Evolutionary conservation across 2,113 vertebrate genomes (phyloP).

Genomic region (Neotoma lepida): DNA sequence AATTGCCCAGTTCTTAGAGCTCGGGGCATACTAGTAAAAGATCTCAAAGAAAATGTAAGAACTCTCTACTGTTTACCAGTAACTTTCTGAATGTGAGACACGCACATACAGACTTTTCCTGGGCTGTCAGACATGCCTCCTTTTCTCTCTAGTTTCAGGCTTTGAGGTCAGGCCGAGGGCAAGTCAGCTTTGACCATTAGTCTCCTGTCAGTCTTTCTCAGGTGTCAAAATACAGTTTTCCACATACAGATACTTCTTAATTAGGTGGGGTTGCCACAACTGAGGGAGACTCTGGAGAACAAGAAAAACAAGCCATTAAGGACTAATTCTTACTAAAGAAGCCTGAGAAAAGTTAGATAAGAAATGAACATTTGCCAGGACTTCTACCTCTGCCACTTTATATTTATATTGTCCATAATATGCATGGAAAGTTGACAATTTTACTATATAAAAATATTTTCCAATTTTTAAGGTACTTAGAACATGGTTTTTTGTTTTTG

Average conservation of each 20-base stretch:
- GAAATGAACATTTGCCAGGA: not conserved
- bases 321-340: not conserved
- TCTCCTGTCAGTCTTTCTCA: slow-evolving; percentile 32
- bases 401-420: not conserved
- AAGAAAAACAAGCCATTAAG: slow-evolving; percentile 32
- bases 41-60: not conserved
- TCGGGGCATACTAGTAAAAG: not conserved
- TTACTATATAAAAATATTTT: slow-evolving; percentile 2
- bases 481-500: not conserved
- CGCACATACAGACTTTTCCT: not conserved
- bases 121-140: not conserved
- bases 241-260: slow-evolving; percentile 12
- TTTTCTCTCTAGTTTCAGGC: slow-evolving; percentile 57
- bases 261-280: not conserved
- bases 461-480: not conserved
- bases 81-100: not conserved
- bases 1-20: not conserved
- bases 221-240: slow-evolving; percentile 60
- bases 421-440: not conserved
- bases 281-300: not conserved
- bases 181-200: slow-evolving; percentile 53
- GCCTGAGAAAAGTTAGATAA: not conserved
- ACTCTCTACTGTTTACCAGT: not conserved
- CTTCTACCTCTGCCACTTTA: not conserved
- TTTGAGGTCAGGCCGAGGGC: slow-evolving; percentile 49